Base-by-base conservation (phyloP, 2,888 invertebrate species). In the Gandaritis pyraliata region DNA sequence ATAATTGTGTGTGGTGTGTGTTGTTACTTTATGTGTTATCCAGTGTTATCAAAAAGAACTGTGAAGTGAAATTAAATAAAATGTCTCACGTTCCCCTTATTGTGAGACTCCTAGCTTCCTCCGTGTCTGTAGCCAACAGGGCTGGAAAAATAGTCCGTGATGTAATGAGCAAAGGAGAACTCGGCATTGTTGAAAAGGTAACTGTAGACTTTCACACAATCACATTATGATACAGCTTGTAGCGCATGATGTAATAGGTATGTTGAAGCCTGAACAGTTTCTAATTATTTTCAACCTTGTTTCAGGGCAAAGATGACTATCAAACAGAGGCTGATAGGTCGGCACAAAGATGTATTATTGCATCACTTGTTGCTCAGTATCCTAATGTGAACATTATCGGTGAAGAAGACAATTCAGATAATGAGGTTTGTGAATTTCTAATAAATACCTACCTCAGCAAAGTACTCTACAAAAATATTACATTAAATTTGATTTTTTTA, bases 311-410 rank as follows among this genome's bases (percentile, higher is more conserved):
- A 80, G 96, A 98, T 93, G 99, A 99, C 89, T 94, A 97, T 46
- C 99, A 99, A 93, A 99, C 99, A 4, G 98, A 98, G 92, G 99
- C 99, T 6, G 99, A 99, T 83, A 94, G 99, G 69, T 96, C 97
- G 30, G 98, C 98, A 0, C 99, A 99, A 86, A 94, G 94, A 69
- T 98, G 98, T 82, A 99, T 99, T 64, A 94, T 98, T 64, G 96
- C 96, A 23, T 98, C 98, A 1, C 92, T 99, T 4, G 92, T 95
- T 38, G 94, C 94, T 64, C 95, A 96, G 75, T 99, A 97, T 87
- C 98, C 98, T 0, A 94, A 94, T 72, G 83, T 97, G 0, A 95
- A 94, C 45, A 96, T 99, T 61, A 97, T 98, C 75, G 98, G 98
- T 0, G 99, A 99, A 88, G 99, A 99, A 87, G 98, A 95, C 13